Conservation (phyloP, 2,113 vertebrate genomes). For the Oncorhynchus gorbuscha region DNA sequence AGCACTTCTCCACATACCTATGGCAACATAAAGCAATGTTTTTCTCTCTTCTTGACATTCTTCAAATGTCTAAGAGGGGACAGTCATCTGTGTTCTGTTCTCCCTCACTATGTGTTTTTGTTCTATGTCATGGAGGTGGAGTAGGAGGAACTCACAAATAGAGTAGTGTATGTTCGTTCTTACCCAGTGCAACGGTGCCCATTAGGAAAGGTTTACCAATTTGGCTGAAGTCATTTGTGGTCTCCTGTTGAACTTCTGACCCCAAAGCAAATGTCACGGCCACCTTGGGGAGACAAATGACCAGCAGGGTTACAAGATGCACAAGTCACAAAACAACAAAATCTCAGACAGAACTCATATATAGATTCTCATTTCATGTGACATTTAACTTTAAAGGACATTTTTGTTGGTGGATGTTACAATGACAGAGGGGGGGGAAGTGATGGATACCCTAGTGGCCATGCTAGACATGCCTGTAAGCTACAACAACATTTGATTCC, state of each 20-base stretch:
- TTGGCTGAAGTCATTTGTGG: conserved; percentile 70
- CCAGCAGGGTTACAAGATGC: too few relatives aligned
- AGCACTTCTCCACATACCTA: too few relatives aligned
- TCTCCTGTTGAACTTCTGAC: conserved; percentile 74
- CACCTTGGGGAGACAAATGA: conserved; percentile 58
- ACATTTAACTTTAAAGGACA: conserved; percentile 39
- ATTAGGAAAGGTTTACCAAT: conserved; percentile 74
- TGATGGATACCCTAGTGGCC: background rate
- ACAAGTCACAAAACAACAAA: conserved; percentile 6
- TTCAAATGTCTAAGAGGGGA: too few relatives aligned
- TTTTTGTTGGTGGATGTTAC: background rate
- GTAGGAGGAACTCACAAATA: background rate
- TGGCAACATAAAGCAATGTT: too few relatives aligned
- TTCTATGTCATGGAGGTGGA: background rate
- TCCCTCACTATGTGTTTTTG: background rate
- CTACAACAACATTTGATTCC: too few relatives aligned
- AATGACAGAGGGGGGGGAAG: background rate
- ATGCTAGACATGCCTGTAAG: background rate
- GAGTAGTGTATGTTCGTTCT: conserved; percentile 29
- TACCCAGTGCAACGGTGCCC: conserved; percentile 73
- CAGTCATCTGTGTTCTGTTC: too few relatives aligned
- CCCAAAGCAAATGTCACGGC: conserved; percentile 74
- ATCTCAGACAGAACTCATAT: conserved; percentile 29
- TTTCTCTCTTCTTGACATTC: too few relatives aligned
- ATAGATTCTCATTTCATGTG: conserved; percentile 53